These are phyloP conservation scores for Oscheius sp. DNA, from an alignment of 2,888 invertebrate genomes.

Conservation along the genomic window DNA sequence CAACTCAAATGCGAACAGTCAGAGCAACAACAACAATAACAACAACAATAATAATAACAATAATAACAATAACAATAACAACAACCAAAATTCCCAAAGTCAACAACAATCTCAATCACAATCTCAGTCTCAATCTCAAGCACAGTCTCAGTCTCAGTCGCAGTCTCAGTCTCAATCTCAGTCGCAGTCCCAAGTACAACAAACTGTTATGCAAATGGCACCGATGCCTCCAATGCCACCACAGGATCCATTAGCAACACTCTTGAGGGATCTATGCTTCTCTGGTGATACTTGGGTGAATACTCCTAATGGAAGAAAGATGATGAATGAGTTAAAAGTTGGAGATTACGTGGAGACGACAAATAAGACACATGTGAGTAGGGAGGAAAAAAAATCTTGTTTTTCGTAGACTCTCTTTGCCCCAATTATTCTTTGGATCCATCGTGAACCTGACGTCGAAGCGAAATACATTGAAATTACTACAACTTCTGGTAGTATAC, in stretches of 20 bases:
- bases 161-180: neutral
- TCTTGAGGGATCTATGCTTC: neutral
- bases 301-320: neutral
- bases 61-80: neutral
- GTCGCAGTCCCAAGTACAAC: neutral
- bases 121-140: neutral
- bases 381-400: neutral
- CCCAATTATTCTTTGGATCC: constrained; percentile 1
- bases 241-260: neutral
- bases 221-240: neutral
- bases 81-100: neutral
- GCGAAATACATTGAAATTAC: constrained; percentile 40
- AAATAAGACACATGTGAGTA: neutral
- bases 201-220: neutral
- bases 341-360: neutral
- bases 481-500: constrained; percentile 42
- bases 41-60: neutral
- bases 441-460: neutral
- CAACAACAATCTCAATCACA: constrained; percentile 1
- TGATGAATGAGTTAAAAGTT: neutral
- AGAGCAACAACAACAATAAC: neutral
- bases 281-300: neutral
- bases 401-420: constrained; percentile 38
- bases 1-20: neutral
- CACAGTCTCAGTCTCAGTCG: neutral